Base-by-base conservation (phyloP, 2,113 vertebrate genomes). In the Brienomyrus longianalis region DNA sequence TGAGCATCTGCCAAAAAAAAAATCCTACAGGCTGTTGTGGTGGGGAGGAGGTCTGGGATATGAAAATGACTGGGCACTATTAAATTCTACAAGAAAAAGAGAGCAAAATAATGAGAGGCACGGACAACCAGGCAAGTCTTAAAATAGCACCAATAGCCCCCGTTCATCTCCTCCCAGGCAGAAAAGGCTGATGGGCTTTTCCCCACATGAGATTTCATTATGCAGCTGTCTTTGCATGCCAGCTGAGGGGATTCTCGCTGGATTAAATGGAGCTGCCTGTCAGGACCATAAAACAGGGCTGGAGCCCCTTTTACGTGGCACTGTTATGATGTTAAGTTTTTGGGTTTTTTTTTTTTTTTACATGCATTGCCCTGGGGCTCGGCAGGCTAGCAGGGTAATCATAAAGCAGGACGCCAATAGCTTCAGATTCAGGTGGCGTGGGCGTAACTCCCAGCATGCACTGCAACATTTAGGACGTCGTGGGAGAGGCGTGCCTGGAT, bases 151-250 rank as follows among this genome's bases (percentile, higher is more conserved):
- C 83, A 86, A 48, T n/a, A 11, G 83, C 23, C 86, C 91, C 86
- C 89, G 88, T 89, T 92, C 90, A 45, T 90, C 59, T 45, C 91
- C 56, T 19, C 9, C 54, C 8, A 88, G 92, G 89, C 90, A 91
- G 88, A 5, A 91, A 89, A 89, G 59, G 35, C 92, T 92, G 92
- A 90, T 88, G 91, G 90, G 90, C 91, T 92, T 92, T 92, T 86
- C 90, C 90, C 92, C 89, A 70, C 90, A 89, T 90, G 92, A 90
- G 91, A 89, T 94, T 94, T 94, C 92, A 93, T 94, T 93, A 94
- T 90, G 90, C 89, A 90, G 90, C 93, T 90, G 93, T 93, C 92
- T 89, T 70, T 89, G 83, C 89, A 88, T 84, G 87, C 90, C 85
- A 48, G 86, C 35, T 87, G 89, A 86, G 80, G 91, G 91, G 50